phyloP scores from a whole-genome alignment of 1,140 invertebrate species.

The Nylanderia fulva region DNA sequence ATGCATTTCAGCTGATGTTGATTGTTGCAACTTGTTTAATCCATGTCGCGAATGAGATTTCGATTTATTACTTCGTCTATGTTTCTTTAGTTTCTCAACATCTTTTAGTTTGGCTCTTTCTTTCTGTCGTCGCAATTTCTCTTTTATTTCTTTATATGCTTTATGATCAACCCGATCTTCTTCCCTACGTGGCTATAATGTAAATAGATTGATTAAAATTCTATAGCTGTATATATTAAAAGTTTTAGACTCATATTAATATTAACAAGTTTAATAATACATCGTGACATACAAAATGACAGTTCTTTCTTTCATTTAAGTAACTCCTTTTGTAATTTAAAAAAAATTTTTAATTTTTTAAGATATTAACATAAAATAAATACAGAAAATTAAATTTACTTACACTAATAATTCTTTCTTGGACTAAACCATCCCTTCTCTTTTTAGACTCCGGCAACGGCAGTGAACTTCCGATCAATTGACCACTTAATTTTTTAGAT shows the following conservation, averaged over 20 bases:
- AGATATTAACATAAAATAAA: not conserved
- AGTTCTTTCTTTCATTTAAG: not conserved
- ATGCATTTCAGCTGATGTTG: constrained; percentile 78
- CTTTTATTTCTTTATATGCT: constrained; percentile 92
- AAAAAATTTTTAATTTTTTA: not conserved
- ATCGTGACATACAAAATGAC: not conserved
- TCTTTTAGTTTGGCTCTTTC: constrained; percentile 87
- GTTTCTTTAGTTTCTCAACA: constrained; percentile 82
- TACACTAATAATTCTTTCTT: constrained; percentile 90
- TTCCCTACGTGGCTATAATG: constrained; percentile 90
- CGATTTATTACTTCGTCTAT: constrained; percentile 82
- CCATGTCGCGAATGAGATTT: constrained; percentile 80
- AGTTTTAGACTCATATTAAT: not conserved
- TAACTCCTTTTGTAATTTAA: not conserved
- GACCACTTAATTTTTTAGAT: constrained; percentile 64
- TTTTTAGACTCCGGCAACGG: constrained; percentile 77
- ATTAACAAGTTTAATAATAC: constrained; percentile 16
- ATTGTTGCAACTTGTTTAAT: constrained; percentile 80
- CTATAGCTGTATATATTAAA: not conserved
- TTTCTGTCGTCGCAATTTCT: constrained; percentile 90
- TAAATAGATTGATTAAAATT: constrained; percentile 30
- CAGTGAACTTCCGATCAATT: constrained; percentile 23
- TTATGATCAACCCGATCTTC: constrained; percentile 91
- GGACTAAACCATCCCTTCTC: constrained; percentile 87
- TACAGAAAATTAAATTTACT: constrained; percentile 78